A percentile compares a stretch with the other conserved stretches of the same genome.
Evolutionary conservation across 2,113 vertebrate genomes (phyloP).

Genomic region (Jacana jacana): DNA sequence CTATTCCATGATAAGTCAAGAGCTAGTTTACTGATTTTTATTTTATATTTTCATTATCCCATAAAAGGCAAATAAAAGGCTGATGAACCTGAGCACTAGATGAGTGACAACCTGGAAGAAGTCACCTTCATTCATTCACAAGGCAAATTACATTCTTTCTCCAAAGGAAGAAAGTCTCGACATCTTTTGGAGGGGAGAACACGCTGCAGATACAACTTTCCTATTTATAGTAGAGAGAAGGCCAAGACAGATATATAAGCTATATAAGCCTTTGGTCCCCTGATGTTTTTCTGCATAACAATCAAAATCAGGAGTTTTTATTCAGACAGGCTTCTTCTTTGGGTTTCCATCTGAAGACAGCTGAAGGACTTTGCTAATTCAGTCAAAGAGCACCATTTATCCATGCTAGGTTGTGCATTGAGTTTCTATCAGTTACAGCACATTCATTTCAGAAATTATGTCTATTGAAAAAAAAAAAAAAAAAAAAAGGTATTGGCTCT

Average conservation of each 20-base stretch:
- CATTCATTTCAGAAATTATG: neutral
- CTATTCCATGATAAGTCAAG: neutral
- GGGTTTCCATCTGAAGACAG: neutral
- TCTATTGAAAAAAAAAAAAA: neutral
- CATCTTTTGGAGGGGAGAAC: neutral
- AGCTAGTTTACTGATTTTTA: neutral
- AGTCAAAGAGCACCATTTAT: neutral
- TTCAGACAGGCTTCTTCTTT: neutral
- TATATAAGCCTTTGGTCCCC: neutral
- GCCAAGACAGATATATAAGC: neutral
- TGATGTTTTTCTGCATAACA: neutral
- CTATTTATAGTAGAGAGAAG: neutral
- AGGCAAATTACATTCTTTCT: neutral
- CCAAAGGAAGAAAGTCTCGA: neutral
- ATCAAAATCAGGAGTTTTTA: neutral
- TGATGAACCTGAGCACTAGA: neutral
- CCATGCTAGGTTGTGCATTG: neutral
- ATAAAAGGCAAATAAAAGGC: neutral
- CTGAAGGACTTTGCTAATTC: neutral
- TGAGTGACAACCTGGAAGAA: neutral
- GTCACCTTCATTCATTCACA: neutral
- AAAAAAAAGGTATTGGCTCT: neutral
- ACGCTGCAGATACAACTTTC: neutral
- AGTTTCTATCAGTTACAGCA: neutral
- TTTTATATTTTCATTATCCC: neutral